Base-by-base conservation (phyloP, 2,888 invertebrate genomes). In the Euproctis similis region DNA sequence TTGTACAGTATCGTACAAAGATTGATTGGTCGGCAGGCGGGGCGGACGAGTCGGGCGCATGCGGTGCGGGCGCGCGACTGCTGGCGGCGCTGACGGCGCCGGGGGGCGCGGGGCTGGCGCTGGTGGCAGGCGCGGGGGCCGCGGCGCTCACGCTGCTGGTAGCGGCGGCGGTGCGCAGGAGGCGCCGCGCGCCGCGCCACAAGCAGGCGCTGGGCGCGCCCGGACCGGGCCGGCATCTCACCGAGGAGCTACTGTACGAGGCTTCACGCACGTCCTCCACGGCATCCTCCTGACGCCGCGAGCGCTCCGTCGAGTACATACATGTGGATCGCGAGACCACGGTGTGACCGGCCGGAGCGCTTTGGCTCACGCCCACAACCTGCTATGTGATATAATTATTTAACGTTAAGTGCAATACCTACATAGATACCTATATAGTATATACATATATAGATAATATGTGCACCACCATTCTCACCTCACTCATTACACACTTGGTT, bases 321-420 rank as follows among this genome's bases (percentile, higher is more conserved):
- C 94, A 94, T 84, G 93, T 95, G 86, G 95, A 95, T 86, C 91
- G 94, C 75, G 95, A 95, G 86, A 95, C 95, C 72, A 95, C 95
- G 61, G 95, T 95, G 88, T 93, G 90, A 92, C 86, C 34, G 26
- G 44, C 32, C 28, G 45, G 35, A 33, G 33, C 24, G 36, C 29
- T 23, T 22, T 8, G 12, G 14, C 31, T 30, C 34, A 30, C 29
- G 20, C 24, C 38, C 14, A 44, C 40, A 41, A 40, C 40, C 42
- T 49, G 48, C 45, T n/a, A n/a, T n/a, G n/a, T n/a, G n/a, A n/a
- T n/a, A n/a, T n/a, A n/a, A n/a, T n/a, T n/a, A n/a, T n/a, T n/a
- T n/a, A n/a, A n/a, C n/a, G n/a, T n/a, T n/a, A n/a, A n/a, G n/a
- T n/a, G n/a, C n/a, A n/a, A n/a, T n/a, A n/a, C n/a, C n/a, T n/a